phyloP scores from a whole-genome alignment of 1,140 invertebrate species.

The Euborellia annulipes region DNA sequence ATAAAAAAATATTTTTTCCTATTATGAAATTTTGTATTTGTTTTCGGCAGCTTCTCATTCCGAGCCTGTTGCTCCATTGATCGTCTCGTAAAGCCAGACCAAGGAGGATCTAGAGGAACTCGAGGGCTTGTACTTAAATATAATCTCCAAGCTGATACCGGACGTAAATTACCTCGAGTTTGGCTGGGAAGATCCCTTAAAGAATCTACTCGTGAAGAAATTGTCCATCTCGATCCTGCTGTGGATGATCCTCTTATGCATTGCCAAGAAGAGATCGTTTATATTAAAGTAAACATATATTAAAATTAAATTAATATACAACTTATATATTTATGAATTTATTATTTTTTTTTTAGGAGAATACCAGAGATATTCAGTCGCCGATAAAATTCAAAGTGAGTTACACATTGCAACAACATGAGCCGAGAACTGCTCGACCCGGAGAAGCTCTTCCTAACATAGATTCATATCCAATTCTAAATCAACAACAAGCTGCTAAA shows the following conservation, averaged over 20 bases:
- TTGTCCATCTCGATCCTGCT: slow-evolving; percentile 23
- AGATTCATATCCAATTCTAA: slow-evolving; percentile 70
- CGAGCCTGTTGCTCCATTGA: slow-evolving; percentile 69
- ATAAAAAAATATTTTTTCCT: too few relatives aligned
- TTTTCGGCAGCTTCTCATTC: slow-evolving; percentile 75
- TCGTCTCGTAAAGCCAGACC: slow-evolving; percentile 33
- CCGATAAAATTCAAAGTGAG: slow-evolving; percentile 72
- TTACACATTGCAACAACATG: slow-evolving; percentile 59
- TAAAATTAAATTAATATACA: background rate
- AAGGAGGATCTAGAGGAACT: slow-evolving; percentile 20
- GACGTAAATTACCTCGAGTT: slow-evolving; percentile 67
- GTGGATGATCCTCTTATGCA: slow-evolving; percentile 28
- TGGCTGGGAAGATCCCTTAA: slow-evolving; percentile 45
- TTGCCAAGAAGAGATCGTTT: slow-evolving; percentile 58
- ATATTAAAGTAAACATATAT: slow-evolving; percentile 43
- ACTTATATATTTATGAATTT: slow-evolving; percentile 4
- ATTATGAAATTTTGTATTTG: too few relatives aligned
- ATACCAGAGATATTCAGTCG: slow-evolving; percentile 67
- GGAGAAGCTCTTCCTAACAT: slow-evolving; percentile 49
- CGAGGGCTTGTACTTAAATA: slow-evolving; percentile 46
- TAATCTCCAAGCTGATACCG: slow-evolving; percentile 68
- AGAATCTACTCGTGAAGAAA: slow-evolving; percentile 23
- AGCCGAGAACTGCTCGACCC: slow-evolving; percentile 35
- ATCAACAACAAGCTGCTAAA: slow-evolving; percentile 67
- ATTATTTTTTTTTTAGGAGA: slow-evolving; percentile 35